Conservation (phyloP, 1,140 invertebrate species). For the Stegodyphus dumicola region DNA sequence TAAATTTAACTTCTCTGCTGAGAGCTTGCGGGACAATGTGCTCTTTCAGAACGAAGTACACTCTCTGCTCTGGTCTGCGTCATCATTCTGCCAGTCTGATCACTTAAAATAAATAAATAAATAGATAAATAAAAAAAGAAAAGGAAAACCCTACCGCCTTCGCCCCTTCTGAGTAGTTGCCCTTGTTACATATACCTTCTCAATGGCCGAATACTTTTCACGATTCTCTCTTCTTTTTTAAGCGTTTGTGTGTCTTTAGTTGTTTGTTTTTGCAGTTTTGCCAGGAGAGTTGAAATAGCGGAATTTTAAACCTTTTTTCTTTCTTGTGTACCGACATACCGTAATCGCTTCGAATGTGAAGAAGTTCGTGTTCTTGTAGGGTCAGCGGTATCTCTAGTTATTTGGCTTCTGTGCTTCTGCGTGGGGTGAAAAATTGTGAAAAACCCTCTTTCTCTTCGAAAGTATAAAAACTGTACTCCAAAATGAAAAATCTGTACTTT, state of each 20-base stretch:
- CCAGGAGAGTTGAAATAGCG: constrained; percentile 27
- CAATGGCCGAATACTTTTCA: constrained; percentile 30
- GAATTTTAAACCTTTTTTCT: constrained; percentile 4
- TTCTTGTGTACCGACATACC: neutral
- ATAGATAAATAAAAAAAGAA: neutral
- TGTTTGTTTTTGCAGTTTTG: constrained; percentile 34
- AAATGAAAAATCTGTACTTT: too few species aligned
- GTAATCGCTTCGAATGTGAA: constrained; percentile 2
- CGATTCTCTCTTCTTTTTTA: constrained; percentile 1
- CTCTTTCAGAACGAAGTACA: constrained; percentile 49
- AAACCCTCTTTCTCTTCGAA: too few species aligned
- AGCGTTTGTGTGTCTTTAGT: constrained; percentile 4
- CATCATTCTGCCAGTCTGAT: constrained; percentile 48
- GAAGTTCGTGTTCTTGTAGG: neutral
- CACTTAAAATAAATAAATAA: constrained; percentile 14
- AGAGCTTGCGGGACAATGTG: constrained; percentile 50
- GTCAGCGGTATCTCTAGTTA: neutral
- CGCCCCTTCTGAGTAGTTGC: constrained; percentile 29
- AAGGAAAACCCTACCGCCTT: neutral
- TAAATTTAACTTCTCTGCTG: constrained; percentile 57
- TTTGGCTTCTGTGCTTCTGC: too few species aligned
- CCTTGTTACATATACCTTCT: constrained; percentile 25
- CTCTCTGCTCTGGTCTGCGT: constrained; percentile 45
- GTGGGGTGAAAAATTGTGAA: too few species aligned
- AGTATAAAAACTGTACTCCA: too few species aligned